Conservation (phyloP, 1,140 invertebrate species). For the Meloidogyne chitwoodi region DNA sequence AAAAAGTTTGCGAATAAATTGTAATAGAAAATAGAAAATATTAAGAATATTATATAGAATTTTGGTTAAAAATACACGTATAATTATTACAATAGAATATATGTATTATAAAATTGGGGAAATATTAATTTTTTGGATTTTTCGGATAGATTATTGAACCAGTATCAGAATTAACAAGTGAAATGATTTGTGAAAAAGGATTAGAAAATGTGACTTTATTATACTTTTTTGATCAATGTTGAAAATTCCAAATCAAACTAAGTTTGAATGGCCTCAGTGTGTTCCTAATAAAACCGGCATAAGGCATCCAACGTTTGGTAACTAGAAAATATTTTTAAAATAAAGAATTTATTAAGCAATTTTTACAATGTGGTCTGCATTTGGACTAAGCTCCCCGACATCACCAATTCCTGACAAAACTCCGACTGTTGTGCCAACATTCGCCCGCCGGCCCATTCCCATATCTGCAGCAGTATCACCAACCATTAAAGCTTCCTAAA, state of each 20-base stretch:
- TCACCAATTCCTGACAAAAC: conserved; percentile 61
- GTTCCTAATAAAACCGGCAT: background rate
- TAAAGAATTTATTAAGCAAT: background rate
- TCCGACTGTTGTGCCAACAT: conserved; percentile 61
- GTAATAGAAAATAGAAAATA: too few relatives aligned
- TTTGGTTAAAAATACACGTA: too few relatives aligned
- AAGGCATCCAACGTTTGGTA: background rate
- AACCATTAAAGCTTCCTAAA: conserved; percentile 62
- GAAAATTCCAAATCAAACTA: background rate
- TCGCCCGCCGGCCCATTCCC: conserved; percentile 62
- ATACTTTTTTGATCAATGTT: too few relatives aligned
- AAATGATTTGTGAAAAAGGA: background rate
- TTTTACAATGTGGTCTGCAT: conserved; percentile 54
- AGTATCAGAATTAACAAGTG: background rate
- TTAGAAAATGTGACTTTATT: too few relatives aligned
- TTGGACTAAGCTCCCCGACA: conserved; percentile 47
- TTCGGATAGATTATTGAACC: background rate
- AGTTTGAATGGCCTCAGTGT: background rate
- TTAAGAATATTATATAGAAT: too few relatives aligned
- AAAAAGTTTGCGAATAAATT: too few relatives aligned
- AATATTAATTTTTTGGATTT: background rate
- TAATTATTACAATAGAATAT: too few relatives aligned
- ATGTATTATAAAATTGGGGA: background rate
- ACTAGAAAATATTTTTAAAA: background rate
- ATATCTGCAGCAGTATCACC: conserved; percentile 64